These are phyloP conservation scores for Hylaeus volcanicus DNA, from an alignment of 1,140 invertebrate species.

Conservation along the genomic window DNA sequence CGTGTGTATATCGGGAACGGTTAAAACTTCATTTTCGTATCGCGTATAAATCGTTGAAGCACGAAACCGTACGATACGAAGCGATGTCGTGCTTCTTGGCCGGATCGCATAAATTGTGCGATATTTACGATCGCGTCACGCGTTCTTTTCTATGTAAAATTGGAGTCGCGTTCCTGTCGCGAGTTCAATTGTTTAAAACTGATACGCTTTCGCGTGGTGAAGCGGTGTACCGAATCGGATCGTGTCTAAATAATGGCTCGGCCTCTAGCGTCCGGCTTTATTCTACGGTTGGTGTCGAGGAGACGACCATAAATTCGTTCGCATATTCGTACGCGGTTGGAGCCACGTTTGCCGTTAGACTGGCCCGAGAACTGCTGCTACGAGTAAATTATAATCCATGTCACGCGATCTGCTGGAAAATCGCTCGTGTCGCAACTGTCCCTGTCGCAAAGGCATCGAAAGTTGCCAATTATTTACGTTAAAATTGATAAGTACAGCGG, in stretches of 20 bases:
- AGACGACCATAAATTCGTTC: constrained; percentile 14
- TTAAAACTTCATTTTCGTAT: constrained; percentile 21
- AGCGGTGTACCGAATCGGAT: neutral
- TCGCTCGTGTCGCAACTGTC: neutral
- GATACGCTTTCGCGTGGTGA: constrained; percentile 7
- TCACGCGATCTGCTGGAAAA: neutral
- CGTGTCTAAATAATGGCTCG: constrained; percentile 13
- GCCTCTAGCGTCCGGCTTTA: neutral
- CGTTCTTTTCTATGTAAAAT: neutral
- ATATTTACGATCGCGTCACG: constrained; percentile 18
- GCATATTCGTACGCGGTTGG: neutral
- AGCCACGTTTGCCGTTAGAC: constrained; percentile 13
- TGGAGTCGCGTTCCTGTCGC: neutral
- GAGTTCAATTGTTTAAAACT: constrained; percentile 20
- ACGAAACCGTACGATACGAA: neutral
- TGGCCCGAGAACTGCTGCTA: neutral
- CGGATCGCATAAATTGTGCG: neutral
- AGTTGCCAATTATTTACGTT: too few species aligned
- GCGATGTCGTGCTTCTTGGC: neutral
- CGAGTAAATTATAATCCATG: constrained; percentile 18
- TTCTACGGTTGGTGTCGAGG: neutral
- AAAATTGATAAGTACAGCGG: too few species aligned
- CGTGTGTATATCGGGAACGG: too few species aligned
- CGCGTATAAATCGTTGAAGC: constrained; percentile 2
- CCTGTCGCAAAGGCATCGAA: too few species aligned